Base-by-base conservation (phyloP, 2,797 vertebrate species). In the Leuciscus waleckii region DNA sequence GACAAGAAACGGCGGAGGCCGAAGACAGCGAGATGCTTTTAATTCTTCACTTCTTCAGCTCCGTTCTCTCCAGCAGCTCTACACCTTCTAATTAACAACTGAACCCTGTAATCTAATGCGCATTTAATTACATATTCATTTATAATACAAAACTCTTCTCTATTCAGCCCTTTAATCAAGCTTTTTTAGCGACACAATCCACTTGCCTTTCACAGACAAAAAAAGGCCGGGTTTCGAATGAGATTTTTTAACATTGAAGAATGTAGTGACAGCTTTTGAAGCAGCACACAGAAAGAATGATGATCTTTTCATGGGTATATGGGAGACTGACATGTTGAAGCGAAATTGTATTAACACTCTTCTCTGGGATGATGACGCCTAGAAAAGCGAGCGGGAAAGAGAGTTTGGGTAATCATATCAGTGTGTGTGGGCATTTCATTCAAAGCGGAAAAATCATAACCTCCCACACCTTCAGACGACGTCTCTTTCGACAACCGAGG, bases 321-420 rank as follows among this genome's bases (percentile, higher is more conserved):
- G 26, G 46, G n/a, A 58, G 56, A 79, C 63, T 13, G 70, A 17
- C 32, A 21, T 14, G 84, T 74, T 87, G 86, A 83, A 87, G 74
- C 10, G n/a, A 89, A 88, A 92, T 91, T 90, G 84, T 54, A 91
- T 78, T 86, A 88, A 87, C 90, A 87, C 79, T 92, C 73, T 84
- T 74, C 86, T 91, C 85, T 65, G 54, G 87, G 79, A 79, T n/a
- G 90, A 93, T 89, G 91, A 91, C 89, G 88, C 83, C 87, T 85
- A 26, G 21, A 29, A 83, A 63, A 76, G 32, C 6, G 14, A 21
- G 74, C 65, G 61, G 1, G 46, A 89, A 84, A 90, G 86, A 89
- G 86, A 81, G 68, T 89, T 35, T 51, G 74, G 81, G 76, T 91
- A 90, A 92, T 92, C 89, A 79, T 79, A 84, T 87, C 80, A 87